These are phyloP conservation scores for Tragopan temminckii DNA, from an alignment of 2,797 vertebrate species.

Conservation along the genomic window DNA sequence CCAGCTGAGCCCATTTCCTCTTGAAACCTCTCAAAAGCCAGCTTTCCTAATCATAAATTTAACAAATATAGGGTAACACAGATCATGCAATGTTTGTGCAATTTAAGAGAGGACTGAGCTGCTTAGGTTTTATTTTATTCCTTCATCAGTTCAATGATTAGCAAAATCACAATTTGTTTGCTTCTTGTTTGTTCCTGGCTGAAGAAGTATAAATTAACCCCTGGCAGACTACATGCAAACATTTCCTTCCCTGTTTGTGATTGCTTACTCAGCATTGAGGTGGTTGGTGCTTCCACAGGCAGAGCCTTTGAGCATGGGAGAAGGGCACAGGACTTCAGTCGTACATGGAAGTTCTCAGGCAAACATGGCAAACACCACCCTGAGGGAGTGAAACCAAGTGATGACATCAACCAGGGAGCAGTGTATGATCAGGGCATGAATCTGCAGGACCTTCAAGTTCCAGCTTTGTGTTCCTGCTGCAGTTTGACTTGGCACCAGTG, in stretches of 20 bases:
- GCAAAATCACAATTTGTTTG: constrained; percentile 2
- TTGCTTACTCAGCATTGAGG: not conserved
- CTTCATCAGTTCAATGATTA: not conserved
- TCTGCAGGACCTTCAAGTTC: not conserved
- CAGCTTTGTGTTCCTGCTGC: not conserved
- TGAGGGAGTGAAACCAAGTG: rapidly evolving
- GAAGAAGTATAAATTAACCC: not conserved
- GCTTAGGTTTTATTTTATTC: not conserved
- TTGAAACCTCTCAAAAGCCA: not conserved
- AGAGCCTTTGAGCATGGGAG: rapidly evolving
- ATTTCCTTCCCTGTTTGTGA: not conserved
- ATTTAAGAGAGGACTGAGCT: not conserved
- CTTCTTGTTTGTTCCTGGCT: constrained; percentile 32
- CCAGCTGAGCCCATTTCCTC: not conserved
- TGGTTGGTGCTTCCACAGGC: not conserved
- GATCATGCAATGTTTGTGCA: not conserved
- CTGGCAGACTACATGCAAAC: not conserved
- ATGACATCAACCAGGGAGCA: not conserved
- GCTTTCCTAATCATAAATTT: not conserved
- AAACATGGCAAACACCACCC: not conserved
- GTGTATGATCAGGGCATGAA: not conserved
- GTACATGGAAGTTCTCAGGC: not conserved
- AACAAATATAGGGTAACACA: not conserved
- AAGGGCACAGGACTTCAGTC: not conserved
- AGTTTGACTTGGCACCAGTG: not conserved